phyloP scores from a whole-genome alignment of 2,797 vertebrate species.

The Spinus pinus region DNA sequence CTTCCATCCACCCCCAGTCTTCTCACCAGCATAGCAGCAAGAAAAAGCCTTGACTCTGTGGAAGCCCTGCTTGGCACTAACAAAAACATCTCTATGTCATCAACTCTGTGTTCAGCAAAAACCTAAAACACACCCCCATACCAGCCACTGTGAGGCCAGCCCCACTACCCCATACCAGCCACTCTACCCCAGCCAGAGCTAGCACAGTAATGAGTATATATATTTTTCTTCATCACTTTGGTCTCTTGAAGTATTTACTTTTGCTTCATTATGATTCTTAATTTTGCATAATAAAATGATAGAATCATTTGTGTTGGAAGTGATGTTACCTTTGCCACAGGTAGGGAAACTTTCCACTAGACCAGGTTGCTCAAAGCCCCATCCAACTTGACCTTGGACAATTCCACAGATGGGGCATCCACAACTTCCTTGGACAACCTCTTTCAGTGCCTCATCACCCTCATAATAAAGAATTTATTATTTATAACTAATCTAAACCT shows the following conservation, averaged over 20 bases:
- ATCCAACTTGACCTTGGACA: neutral
- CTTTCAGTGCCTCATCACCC: neutral
- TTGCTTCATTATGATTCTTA: neutral
- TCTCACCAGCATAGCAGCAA: neutral
- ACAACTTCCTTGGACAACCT: neutral
- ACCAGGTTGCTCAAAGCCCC: neutral
- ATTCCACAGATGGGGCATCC: neutral
- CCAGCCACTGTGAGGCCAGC: too few relatives aligned
- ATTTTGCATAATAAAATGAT: neutral
- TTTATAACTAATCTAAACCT: neutral
- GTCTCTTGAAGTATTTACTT: neutral
- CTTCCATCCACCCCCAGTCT: accelerated
- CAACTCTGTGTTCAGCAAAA: neutral
- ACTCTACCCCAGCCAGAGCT: too few relatives aligned
- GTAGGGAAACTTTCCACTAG: neutral
- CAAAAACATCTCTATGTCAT: neutral
- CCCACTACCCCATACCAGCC: too few relatives aligned
- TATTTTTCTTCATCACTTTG: neutral
- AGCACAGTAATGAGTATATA: neutral
- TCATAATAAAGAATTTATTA: neutral
- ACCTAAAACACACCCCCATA: neutral
- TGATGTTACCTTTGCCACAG: too few relatives aligned
- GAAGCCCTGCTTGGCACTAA: neutral
- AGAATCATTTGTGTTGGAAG: neutral
- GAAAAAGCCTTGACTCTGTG: neutral